phyloP scores from a whole-genome alignment of 2,797 vertebrate species.

The Pteronotus mesoamericanus region DNA sequence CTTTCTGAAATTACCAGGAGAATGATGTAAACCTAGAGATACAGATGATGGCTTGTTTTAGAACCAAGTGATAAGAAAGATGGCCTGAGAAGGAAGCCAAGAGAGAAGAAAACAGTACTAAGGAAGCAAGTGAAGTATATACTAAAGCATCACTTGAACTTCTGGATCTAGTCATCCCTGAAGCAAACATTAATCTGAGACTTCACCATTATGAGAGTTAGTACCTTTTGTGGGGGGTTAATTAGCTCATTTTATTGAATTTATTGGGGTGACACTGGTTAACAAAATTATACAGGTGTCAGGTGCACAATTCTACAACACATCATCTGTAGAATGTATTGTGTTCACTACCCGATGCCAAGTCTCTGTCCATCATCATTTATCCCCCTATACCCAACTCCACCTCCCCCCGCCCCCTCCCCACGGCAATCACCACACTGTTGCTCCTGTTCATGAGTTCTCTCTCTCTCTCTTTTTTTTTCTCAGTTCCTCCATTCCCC shows the following conservation, averaged over 20 bases:
- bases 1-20: neutral
- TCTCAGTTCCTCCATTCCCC: no score
- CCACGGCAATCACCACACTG: no score
- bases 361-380: no score
- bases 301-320: no score
- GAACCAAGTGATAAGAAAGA: neutral
- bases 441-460: no score
- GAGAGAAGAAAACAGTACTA: neutral
- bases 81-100: neutral
- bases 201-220: neutral
- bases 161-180: neutral
- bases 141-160: accelerated
- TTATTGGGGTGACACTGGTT: no score
- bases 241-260: neutral
- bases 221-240: neutral
- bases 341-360: no score
- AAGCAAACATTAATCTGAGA: neutral
- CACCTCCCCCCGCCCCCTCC: no score
- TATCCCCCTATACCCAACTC: no score
- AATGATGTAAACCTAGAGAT: neutral
- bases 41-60: neutral
- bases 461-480: no score
- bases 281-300: no score
- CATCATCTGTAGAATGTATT: no score
- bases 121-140: neutral